Conservation (phyloP, 2,888 invertebrate species). For the Spatulosminthurus flaviceps region DNA sequence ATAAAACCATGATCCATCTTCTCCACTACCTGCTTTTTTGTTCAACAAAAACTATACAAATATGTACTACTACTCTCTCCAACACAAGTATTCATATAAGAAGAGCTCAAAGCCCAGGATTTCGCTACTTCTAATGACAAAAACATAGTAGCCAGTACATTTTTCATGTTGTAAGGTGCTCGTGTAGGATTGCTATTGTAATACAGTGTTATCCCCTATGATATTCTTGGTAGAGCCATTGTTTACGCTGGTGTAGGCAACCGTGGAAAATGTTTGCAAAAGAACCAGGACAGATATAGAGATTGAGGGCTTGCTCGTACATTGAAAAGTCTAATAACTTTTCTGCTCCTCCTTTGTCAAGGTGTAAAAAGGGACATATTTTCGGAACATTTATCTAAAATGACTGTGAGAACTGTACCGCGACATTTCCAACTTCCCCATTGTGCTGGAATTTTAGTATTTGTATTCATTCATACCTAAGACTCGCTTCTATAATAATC, state of each 20-base stretch:
- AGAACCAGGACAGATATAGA: background rate
- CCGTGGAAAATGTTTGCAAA: slow-evolving; percentile 31
- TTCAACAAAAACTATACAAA: too few species aligned
- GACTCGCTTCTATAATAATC: too few species aligned
- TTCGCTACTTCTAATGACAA: background rate
- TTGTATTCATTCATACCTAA: too few species aligned
- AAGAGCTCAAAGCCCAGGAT: too few species aligned
- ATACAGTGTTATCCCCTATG: background rate
- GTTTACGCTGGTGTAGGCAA: background rate
- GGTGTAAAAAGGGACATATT: background rate
- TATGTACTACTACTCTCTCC: background rate
- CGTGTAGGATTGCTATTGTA: too few species aligned
- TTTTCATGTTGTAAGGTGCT: too few species aligned
- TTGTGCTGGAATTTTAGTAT: too few species aligned
- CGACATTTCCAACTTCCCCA: too few species aligned
- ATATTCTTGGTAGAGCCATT: background rate
- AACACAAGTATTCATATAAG: background rate
- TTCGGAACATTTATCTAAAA: background rate
- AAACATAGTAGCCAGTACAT: too few species aligned
- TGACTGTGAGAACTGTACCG: background rate
- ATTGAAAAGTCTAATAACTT: background rate
- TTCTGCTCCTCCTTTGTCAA: background rate
- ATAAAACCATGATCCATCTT: background rate
- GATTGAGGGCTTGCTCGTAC: background rate
- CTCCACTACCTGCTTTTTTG: background rate